phyloP scores from a whole-genome alignment of 2,797 vertebrate genomes.

The Amphiprion clarkii region DNA sequence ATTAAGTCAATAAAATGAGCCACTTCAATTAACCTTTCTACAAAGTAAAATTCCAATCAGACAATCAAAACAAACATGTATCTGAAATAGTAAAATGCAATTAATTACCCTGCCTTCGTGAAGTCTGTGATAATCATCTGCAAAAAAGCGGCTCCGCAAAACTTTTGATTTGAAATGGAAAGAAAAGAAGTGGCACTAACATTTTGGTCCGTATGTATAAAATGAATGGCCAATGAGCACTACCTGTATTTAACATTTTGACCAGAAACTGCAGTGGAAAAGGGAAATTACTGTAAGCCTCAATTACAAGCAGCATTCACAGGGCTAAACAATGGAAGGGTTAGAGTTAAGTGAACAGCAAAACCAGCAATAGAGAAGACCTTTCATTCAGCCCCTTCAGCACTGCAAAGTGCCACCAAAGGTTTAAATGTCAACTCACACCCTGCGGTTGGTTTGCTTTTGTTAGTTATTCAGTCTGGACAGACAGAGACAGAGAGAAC shows the following conservation, averaged over 20 bases:
- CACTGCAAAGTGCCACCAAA: slow-evolving; percentile 23
- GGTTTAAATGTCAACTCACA: slow-evolving; percentile 32
- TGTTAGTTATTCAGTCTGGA: slow-evolving; percentile 14
- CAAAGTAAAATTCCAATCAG: background rate
- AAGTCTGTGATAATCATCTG: background rate
- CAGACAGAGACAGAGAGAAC: background rate
- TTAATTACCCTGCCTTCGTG: background rate
- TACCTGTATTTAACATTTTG: slow-evolving; percentile 26
- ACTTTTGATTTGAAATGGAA: background rate
- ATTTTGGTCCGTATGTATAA: background rate
- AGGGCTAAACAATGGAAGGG: slow-evolving; percentile 45
- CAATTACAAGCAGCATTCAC: slow-evolving; percentile 65
- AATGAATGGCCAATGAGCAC: slow-evolving; percentile 18
- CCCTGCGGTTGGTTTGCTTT: slow-evolving; percentile 33
- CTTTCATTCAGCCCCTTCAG: slow-evolving; percentile 43
- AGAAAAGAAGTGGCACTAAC: background rate
- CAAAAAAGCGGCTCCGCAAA: background rate
- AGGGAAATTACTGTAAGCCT: slow-evolving; percentile 46
- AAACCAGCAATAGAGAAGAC: slow-evolving; percentile 9
- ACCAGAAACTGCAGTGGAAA: slow-evolving; percentile 36
- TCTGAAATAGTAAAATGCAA: background rate
- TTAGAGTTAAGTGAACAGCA: slow-evolving; percentile 31
- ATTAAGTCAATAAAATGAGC: background rate
- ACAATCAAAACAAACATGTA: background rate
- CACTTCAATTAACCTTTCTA: no score